These are phyloP conservation scores for Phrynocephalus forsythii DNA, from an alignment of 2,797 vertebrate genomes.

Conservation along the genomic window DNA sequence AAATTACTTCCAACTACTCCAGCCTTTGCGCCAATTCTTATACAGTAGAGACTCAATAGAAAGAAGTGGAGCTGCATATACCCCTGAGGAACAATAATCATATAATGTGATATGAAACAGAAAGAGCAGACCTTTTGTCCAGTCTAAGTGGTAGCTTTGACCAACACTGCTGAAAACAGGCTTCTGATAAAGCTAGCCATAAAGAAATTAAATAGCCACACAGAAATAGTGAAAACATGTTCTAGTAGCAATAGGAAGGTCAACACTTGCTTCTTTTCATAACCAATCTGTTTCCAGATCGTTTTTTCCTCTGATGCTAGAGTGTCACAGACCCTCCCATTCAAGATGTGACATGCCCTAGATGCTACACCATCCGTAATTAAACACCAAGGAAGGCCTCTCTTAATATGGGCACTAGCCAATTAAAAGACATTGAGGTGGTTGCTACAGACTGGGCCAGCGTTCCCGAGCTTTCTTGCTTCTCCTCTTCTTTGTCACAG, in stretches of 20 bases:
- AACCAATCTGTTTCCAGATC: conserved; percentile 21
- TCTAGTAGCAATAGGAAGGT: background rate
- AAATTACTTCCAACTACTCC: background rate
- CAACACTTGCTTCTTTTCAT: background rate
- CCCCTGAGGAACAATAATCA: background rate
- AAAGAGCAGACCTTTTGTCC: background rate
- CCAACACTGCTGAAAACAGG: background rate
- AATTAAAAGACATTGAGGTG: background rate
- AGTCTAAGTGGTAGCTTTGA: background rate
- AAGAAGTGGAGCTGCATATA: background rate
- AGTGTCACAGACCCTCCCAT: conserved; percentile 9
- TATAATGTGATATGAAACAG: background rate
- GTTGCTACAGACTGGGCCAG: background rate
- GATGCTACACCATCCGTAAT: conserved; percentile 12
- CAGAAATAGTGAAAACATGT: background rate
- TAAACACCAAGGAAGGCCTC: conserved; percentile 19
- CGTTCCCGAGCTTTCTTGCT: fast-evolving
- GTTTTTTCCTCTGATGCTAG: conserved; percentile 23
- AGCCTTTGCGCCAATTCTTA: background rate
- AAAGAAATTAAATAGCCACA: background rate
- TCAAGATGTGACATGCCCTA: conserved; percentile 6
- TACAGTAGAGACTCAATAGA: background rate
- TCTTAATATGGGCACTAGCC: background rate
- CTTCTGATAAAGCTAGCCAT: background rate
- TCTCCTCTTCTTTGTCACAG: background rate